phyloP scores from a whole-genome alignment of 2,113 vertebrate species.

The Corydoras maculifer region DNA sequence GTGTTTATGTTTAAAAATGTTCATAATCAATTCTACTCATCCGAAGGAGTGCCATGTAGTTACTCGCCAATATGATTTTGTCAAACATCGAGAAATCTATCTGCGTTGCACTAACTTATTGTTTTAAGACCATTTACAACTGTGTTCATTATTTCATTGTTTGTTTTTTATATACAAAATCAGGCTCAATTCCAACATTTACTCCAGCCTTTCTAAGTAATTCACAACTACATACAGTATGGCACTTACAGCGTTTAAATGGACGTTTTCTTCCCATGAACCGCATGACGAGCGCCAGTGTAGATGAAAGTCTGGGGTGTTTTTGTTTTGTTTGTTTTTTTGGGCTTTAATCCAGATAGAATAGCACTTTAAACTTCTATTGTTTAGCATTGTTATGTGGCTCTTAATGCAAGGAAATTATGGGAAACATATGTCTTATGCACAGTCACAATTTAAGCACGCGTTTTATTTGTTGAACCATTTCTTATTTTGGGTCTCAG shows the following conservation, averaged over 20 bases:
- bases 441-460: conserved; percentile 21
- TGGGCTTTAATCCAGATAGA: conserved; percentile 36
- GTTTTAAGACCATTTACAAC: conserved; percentile 54
- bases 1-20: conserved; percentile 61
- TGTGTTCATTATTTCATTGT: conserved; percentile 54
- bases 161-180: conserved; percentile 40
- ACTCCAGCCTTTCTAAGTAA: background rate
- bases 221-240: conserved; percentile 32
- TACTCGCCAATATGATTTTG: conserved; percentile 52
- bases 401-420: conserved; percentile 39
- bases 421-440: conserved; percentile 43
- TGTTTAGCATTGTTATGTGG: conserved; percentile 37
- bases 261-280: conserved; percentile 3
- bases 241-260: conserved; percentile 38
- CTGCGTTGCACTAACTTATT: conserved; percentile 91
- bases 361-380: conserved; percentile 47
- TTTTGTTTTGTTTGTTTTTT: background rate
- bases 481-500: background rate
- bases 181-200: too few species aligned
- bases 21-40: conserved; percentile 57
- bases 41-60: conserved; percentile 88
- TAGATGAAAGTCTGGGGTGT: conserved; percentile 24
- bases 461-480: background rate
- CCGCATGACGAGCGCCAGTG: background rate
- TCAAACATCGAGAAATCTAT: conserved; percentile 58